Base-by-base conservation (phyloP, 2,113 vertebrate genomes). In the Syngnathoides biaculeatus region DNA sequence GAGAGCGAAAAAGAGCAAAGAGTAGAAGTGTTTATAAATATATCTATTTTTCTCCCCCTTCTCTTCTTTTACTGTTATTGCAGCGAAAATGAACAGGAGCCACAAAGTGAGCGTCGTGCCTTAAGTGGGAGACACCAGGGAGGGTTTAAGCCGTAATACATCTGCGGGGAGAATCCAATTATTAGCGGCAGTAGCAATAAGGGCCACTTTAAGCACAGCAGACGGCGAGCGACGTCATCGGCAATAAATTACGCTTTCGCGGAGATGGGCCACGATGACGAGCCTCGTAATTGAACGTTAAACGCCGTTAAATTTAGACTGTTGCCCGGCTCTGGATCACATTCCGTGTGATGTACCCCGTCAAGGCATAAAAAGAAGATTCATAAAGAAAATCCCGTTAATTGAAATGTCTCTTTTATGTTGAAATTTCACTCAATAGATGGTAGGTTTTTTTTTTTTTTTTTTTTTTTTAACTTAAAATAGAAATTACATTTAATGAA, bases 101-200 rank as follows among this genome's bases (percentile, higher is more conserved):
- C 24, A 62, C 43, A n/a, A 26, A 42, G n/a, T 42, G 19, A 62
- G 40, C 24, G 13, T 6, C 43, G n/a, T n/a, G 38, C 20, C 38
- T 24, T 62, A 62, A 62, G 59, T 24, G 39, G 39, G 39, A 42
- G 60, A n/a, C 60, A 43, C 60, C 8, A 17, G 60, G 60, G 60
- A 62, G 59, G 35, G 40, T 62, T 62, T 62, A 62, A 62, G 60
- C 12, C 20, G 22, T 26, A 43, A 45, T 26, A 43, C 39, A 62
- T 43, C 60, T 62, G 14, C 22, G 24, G 39, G 40, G 60, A 43
- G n/a, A 62, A 62, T 43, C 60, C 60, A 43, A 43, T 62, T 43
- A 62, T 40, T 43, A 62, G 40, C 14, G 26, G 39, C 13, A 62
- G 55, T 30, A 57, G 55, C 14, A 57, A 57, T 30, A 57, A 57